Evolutionary conservation across 2,888 invertebrate species (phyloP).

Genomic region (Minunthozetes semirufus): DNA sequence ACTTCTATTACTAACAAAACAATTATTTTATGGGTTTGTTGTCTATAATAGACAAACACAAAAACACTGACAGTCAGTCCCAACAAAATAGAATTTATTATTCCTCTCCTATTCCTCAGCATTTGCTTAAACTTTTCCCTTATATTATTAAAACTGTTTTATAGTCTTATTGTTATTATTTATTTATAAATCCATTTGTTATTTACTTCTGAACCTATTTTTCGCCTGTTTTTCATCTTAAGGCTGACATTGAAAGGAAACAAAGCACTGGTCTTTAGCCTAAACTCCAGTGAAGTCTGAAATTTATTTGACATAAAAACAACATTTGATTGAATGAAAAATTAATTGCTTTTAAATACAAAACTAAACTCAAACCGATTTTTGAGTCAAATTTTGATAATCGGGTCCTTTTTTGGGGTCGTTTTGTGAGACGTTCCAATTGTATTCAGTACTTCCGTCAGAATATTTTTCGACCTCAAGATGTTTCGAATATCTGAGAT

Average conservation of each 20-base stretch:
- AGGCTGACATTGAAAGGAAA: not conserved
- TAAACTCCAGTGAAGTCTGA: not conserved
- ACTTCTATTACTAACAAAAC: not conserved
- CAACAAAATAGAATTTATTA: not conserved
- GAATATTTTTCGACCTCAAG: not conserved
- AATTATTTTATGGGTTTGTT: conserved; percentile 9
- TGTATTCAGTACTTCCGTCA: conserved; percentile 11
- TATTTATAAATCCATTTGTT: not conserved
- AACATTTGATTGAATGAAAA: not conserved
- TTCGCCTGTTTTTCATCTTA: not conserved
- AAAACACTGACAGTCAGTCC: not conserved
- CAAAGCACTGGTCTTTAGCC: not conserved
- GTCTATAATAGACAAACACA: not conserved
- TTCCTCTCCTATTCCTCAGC: not conserved
- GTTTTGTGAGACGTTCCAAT: not conserved
- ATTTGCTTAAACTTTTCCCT: not conserved
- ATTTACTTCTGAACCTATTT: not conserved
- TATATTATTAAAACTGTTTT: not conserved
- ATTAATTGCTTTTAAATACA: not conserved
- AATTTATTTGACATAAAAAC: not conserved
- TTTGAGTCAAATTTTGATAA: too few species aligned
- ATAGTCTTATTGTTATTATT: not conserved
- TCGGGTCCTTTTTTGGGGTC: not conserved
- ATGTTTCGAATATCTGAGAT: not conserved
- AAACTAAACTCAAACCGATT: too few species aligned